phyloP scores from a whole-genome alignment of 23 tunicate species.

The Diplosoma virens region DNA sequence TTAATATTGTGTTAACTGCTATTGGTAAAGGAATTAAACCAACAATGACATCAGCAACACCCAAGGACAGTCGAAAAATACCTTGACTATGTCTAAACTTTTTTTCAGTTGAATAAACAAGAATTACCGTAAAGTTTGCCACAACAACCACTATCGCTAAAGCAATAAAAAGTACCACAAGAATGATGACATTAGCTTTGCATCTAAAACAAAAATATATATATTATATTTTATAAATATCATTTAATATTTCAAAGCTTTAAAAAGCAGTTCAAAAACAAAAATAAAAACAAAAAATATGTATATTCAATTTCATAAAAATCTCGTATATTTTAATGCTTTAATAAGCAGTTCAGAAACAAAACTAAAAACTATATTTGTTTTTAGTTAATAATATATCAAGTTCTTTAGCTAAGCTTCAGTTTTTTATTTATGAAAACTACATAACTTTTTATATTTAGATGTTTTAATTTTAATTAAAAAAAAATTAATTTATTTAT shows the following conservation, averaged over 20 bases:
- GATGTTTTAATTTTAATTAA: background rate
- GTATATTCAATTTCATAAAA: too few species aligned
- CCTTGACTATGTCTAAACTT: constrained; percentile 23
- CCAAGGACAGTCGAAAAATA: constrained; percentile 18
- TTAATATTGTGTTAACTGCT: background rate
- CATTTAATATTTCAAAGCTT: too few species aligned
- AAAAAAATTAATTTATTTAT: background rate
- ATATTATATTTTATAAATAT: too few species aligned
- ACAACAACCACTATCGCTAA: background rate
- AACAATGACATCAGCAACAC: constrained; percentile 22
- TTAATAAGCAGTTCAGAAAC: too few species aligned
- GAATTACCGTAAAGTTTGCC: constrained; percentile 19
- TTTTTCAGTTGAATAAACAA: constrained; percentile 3
- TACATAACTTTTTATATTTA: background rate
- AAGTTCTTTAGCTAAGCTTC: background rate
- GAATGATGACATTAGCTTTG: constrained; percentile 37
- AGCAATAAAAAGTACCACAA: background rate
- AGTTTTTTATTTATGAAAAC: background rate
- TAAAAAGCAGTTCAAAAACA: too few species aligned
- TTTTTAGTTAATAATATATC: background rate
- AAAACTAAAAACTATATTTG: too few species aligned
- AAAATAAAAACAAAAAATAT: too few species aligned
- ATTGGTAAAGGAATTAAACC: constrained; percentile 15
- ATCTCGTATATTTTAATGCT: too few species aligned
- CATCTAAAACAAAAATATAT: constrained; percentile 29